These are phyloP conservation scores for Coleophora deauratella DNA, from an alignment of 2,888 invertebrate species.

Conservation along the genomic window DNA sequence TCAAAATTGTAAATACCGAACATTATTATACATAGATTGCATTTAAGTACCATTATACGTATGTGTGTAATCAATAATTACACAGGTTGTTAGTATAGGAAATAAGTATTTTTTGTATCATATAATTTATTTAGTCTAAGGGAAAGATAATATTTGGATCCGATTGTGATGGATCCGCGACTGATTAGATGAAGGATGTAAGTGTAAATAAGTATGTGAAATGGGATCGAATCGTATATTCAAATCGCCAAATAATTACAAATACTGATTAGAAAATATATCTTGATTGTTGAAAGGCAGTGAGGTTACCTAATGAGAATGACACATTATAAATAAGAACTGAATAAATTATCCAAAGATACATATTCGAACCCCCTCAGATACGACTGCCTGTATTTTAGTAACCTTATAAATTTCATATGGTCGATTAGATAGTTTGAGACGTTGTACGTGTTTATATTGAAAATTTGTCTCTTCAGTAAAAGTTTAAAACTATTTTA, in stretches of 20 bases:
- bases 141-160: conserved; percentile 68
- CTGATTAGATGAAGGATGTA: conserved; percentile 70
- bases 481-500: no score
- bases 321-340: conserved; percentile 22
- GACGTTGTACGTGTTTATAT: no score
- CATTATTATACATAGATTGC: conserved; percentile 28
- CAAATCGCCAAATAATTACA: conserved; percentile 65
- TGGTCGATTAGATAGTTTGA: no score
- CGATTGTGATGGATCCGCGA: conserved; percentile 59
- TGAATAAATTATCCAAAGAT: conserved; percentile 39
- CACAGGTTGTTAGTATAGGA: conserved; percentile 55
- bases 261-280: conserved; percentile 40
- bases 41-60: conserved; percentile 42
- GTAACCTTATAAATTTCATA: no score
- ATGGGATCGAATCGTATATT: conserved; percentile 62
- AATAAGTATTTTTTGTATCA: conserved; percentile 73
- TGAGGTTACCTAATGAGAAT: conserved; percentile 42
- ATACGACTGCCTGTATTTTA: neutral
- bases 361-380: conserved; percentile 28
- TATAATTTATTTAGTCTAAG: conserved; percentile 69
- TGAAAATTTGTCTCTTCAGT: no score
- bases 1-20: conserved; percentile 48
- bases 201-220: conserved; percentile 65
- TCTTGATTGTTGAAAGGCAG: conserved; percentile 57
- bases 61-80: conserved; percentile 48